Base-by-base conservation (phyloP, 2,797 vertebrate genomes). In the Coilia nasus region DNA sequence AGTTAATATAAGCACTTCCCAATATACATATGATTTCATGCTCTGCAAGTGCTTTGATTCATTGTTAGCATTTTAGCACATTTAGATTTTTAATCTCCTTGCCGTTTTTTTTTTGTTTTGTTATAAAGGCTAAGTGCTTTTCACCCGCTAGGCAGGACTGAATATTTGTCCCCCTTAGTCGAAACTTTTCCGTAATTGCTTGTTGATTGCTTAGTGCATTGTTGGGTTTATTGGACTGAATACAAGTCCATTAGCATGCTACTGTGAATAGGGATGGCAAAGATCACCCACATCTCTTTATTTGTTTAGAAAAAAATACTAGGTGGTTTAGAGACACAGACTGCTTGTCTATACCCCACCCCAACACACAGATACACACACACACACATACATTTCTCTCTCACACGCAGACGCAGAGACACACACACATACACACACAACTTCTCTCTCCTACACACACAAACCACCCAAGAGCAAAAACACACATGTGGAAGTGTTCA, bases 321-420 rank as follows among this genome's bases (percentile, higher is more conserved):
- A 94, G 94, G 92, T 90, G 86, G 89, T 91, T 91, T 93, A 93
- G 92, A 92, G 92, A 93, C 90, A 94, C 91, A 92, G 89, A 91
- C 81, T 46, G 85, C 60, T 86, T 54, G 85, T 82, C 80, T 41
- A 41, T 41, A 41, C 35, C 35, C 35, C 35, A 41, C 35, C 2
- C 35, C 35, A 75, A 57, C 28, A 67, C n/a, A 3, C 28, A 3
- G 6, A 25, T 14, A 78, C 35, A 83, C 75, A 83, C 21, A 59
- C n/a, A 4, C 54, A 23, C 21, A 81, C 56, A 62, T 21, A 67
- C n/a, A n/a, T n/a, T n/a, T n/a, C 59, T 46, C 41, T 25, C 44
- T 25, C 2, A n/a, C 14, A 28, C 56, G 14, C 56, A 67, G 10
- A 28, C 14, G 81, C 80, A 82, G 31, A 84, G 21, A 56, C 12